phyloP scores from a whole-genome alignment of 2,113 vertebrate species.

The Acrocephalus kingi region DNA sequence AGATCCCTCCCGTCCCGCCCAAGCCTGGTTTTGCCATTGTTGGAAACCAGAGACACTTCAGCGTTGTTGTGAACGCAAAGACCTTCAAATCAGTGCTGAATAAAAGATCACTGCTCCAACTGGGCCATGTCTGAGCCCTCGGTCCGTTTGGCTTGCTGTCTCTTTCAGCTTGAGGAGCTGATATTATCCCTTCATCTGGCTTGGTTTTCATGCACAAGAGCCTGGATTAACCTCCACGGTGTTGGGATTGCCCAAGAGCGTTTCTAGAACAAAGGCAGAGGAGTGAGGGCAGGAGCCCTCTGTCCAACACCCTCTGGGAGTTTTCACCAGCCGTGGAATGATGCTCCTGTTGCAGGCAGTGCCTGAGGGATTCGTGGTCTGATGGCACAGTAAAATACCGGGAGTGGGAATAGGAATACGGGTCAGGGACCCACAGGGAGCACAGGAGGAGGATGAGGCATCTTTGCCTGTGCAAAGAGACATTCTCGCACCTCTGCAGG shows the following conservation, averaged over 20 bases:
- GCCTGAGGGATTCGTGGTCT: accelerated
- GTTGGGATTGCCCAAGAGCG: background rate
- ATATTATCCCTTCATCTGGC: background rate
- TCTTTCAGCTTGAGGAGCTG: background rate
- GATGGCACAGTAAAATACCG: too few relatives aligned
- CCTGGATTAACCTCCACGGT: background rate
- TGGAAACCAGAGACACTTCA: background rate
- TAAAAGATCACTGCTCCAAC: background rate
- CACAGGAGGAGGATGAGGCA: background rate
- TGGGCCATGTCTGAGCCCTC: background rate
- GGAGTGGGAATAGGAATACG: background rate
- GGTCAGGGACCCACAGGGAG: background rate
- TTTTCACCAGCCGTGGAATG: background rate
- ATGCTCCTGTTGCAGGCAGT: background rate
- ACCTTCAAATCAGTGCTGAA: background rate
- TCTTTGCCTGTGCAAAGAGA: background rate
- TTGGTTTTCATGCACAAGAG: background rate
- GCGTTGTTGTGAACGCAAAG: background rate
- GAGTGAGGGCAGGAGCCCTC: background rate
- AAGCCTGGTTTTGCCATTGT: background rate
- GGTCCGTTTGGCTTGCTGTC: background rate
- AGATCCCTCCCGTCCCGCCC: background rate
- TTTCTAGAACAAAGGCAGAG: background rate
- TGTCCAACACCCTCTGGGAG: background rate
- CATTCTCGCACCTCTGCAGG: background rate